Base-by-base conservation (phyloP, 2,797 vertebrate species). In the Sciurus carolinensis region DNA sequence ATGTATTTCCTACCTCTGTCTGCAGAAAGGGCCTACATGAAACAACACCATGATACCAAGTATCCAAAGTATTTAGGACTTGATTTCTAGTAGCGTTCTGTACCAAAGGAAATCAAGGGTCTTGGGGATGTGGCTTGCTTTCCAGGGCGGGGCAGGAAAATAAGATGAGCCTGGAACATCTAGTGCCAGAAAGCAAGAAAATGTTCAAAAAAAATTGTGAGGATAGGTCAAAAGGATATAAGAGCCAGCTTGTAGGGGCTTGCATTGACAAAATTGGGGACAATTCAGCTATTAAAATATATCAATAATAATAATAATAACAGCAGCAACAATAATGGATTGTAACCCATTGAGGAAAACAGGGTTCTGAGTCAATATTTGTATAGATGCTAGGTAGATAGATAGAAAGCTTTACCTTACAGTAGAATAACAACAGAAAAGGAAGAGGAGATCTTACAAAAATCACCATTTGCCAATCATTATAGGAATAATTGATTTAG, bases 401-500 rank as follows among this genome's bases (percentile, higher is more conserved):
- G 26, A 69, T 26, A 17, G 83, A 69, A 81, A 95, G 64, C 9
- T 62, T 39, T 62, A 57, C 28, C 12, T 69, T 83, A 91, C 0
- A 62, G 15, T 28, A 80, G 59, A 75, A 87, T 69, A 24, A 15
- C 30, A 54, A 0, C 4, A 0, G 86, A 67, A 88, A 85, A 77
- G 6, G 18, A 79, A 93, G 79, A 6, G 50, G 12, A n/a, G 0
- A 91, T 81, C 91, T 91, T 77, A 52, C 28, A 59, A 93, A 92
- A 77, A 79, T 84, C 44, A 88, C 17, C 28, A 66, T 59, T 85
- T 88, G 26, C 7, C 13, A 72, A 13, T 15, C 30, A 76, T 66
- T 87, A 72, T 39, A 73, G 36, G 82, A 95, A 92, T 67, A 92
- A 89, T 12, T 83, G 72, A 87, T 83, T 54, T 30, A 47, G 59